phyloP scores from a whole-genome alignment of 1,140 invertebrate species.

The Cydia pomonella region DNA sequence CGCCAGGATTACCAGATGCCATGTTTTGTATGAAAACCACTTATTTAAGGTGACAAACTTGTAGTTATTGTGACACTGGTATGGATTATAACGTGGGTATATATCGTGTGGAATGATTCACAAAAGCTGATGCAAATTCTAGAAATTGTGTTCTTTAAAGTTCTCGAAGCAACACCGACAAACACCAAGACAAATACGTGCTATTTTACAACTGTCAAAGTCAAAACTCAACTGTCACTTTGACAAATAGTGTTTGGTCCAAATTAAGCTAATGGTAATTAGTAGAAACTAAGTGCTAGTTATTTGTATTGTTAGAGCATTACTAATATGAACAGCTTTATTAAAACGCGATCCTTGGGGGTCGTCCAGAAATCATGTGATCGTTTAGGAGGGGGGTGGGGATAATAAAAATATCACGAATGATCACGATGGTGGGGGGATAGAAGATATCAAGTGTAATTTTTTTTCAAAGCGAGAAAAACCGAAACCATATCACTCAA shows the following conservation, averaged over 20 bases:
- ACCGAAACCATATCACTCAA: too few species aligned
- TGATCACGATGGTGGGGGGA: too few species aligned
- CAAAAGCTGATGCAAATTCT: constrained; percentile 24
- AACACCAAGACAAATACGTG: too few species aligned
- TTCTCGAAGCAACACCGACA: background rate
- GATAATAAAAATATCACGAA: too few species aligned
- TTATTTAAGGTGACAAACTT: background rate
- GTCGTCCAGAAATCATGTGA: too few species aligned
- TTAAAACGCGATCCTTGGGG: too few species aligned
- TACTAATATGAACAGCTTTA: too few species aligned
- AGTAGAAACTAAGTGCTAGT: background rate
- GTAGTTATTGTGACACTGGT: background rate
- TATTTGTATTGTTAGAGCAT: too few species aligned
- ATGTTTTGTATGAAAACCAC: constrained; percentile 42
- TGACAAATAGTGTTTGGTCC: background rate
- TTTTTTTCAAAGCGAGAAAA: too few species aligned
- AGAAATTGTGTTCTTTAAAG: constrained; percentile 4
- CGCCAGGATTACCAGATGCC: constrained; percentile 52
- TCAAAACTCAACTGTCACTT: background rate
- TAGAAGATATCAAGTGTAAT: too few species aligned
- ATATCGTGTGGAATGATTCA: constrained; percentile 14
- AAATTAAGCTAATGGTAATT: background rate
- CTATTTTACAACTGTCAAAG: constrained; percentile 10
- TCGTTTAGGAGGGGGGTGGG: too few species aligned
- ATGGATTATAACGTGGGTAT: background rate